Evolutionary conservation across 2,113 vertebrate genomes (phyloP).

Genomic region (Corapipo altera): DNA sequence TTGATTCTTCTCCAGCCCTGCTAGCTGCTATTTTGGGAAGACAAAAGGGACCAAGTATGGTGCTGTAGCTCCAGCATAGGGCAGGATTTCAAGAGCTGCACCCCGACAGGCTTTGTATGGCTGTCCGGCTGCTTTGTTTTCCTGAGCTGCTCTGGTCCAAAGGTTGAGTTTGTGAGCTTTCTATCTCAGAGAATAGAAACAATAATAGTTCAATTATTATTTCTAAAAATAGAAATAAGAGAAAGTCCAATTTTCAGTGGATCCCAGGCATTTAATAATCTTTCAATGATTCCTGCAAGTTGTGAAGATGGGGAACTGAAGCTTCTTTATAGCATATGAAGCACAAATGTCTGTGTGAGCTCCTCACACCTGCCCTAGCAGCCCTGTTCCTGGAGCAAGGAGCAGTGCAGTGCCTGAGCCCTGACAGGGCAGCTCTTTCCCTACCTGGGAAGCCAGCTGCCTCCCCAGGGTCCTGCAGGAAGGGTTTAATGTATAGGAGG

Average conservation of each 20-base stretch:
- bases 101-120: not conserved
- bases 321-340: not conserved
- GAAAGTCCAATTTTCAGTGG: not conserved
- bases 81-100: slow-evolving; percentile 29
- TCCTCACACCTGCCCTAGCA: not conserved
- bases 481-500: not conserved
- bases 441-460: not conserved
- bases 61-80: slow-evolving; percentile 18
- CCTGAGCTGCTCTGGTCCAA: not conserved
- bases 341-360: not conserved
- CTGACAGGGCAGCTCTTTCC: not conserved
- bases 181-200: not conserved
- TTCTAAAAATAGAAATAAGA: not conserved
- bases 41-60: slow-evolving; percentile 49
- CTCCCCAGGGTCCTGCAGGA: not conserved
- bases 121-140: slow-evolving; percentile 24
- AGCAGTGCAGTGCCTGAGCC: not conserved
- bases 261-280: not conserved
- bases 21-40: slow-evolving; percentile 40
- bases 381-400: not conserved
- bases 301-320: not conserved
- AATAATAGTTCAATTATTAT: slow-evolving; percentile 9
- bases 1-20: slow-evolving; percentile 8
- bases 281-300: not conserved
- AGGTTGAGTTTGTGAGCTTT: not conserved